Evolutionary conservation across 1,140 invertebrate genomes (phyloP), one percentile per base, ranked within the genome.

Genomic region (Batillaria attramentaria): DNA sequence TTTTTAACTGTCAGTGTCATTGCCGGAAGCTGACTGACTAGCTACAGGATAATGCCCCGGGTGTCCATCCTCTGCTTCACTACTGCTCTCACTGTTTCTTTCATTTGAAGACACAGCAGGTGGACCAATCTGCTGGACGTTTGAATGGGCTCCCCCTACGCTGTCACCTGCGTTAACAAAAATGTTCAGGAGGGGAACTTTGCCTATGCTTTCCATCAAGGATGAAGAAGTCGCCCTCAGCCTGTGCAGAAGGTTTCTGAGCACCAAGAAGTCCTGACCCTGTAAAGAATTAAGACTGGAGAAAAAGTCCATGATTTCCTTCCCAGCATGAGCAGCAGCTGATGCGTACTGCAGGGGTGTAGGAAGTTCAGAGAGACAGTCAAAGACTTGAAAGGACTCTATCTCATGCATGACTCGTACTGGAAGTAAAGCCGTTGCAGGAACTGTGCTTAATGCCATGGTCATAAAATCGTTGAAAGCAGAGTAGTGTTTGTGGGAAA

Each of bases 391-490:
- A n/a, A 57, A 75, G 4, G 54, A 75, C 16, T 60, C 54, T 35
- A 62, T 13, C 31, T 75, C 73, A 31, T 62, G 54, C 35, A 75
- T 13, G 33, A 75, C 16, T 13, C 62, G 20, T 8, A 62, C 33
- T 28, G 72, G 73, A 28, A 75, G 54, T 1, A 35, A 57, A 16
- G 20, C 54, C 3, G 35, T 5, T 18, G 16, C 31, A 16, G n/a
- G 39, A 28, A 75, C 41, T 4, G 54, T 57, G 35, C 54, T 75
- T 3, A 28, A 1, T 16, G 73, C 73, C 54, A 62, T 62, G 1
- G 73, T 65, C 35, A 54, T 35, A 18, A 75, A 75, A 33, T 75
- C 57, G 28, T 75, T 37, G n/a, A 75, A 2, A 3, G 73, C 54
- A 13, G 73, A 57, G 4, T 39, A 75, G 35, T 75, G 35, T 20